Base-by-base conservation (phyloP, 2,888 invertebrate genomes). In the Troides helena region DNA sequence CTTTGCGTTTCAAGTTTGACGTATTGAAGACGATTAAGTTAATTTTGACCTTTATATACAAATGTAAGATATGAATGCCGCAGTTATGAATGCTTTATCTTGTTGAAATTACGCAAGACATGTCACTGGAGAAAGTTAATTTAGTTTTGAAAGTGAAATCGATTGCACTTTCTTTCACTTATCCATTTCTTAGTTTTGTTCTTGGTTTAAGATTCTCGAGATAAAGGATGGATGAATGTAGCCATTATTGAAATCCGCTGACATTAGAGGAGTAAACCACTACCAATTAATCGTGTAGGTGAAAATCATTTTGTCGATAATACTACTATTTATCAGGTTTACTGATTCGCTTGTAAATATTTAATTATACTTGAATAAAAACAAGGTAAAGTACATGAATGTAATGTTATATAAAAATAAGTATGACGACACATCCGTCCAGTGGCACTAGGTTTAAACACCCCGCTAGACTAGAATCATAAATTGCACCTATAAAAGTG, bases 101-200 rank as follows among this genome's bases (percentile, higher is more conserved):
- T 85, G 86, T 87, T 82, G 80, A 84, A 80, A 88, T 92, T 92
- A 88, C 80, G 85, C 90, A 92, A 92, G 84, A 90, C 90, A 87
- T 92, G 92, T 92, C 92, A 90, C 84, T 88, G 87, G 92, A 89
- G 92, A 92, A 92, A 92, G 92, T 92, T 91, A 91, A 92, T 91
- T 92, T 92, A 91, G 91, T 90, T 92, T 91, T 92, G 91, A 92
- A 92, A 92, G 92, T 90, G 91, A 92, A 92, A 92, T 92, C 92
- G 90, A 92, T 92, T 91, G 87, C 86, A 90, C 89, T 90, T 91
- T 92, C 92, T 89, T 92, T 90, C 84, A 89, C 88, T 90, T 90
- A 87, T 85, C 85, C 85, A 86, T 89, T 89, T 90, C 84, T 87
- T 85, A 89, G 86, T 82, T 85, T 84, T 71, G 70, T 72, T 74